Base-by-base conservation (phyloP, 2,797 vertebrate species). In the Manis crassicaudata region DNA sequence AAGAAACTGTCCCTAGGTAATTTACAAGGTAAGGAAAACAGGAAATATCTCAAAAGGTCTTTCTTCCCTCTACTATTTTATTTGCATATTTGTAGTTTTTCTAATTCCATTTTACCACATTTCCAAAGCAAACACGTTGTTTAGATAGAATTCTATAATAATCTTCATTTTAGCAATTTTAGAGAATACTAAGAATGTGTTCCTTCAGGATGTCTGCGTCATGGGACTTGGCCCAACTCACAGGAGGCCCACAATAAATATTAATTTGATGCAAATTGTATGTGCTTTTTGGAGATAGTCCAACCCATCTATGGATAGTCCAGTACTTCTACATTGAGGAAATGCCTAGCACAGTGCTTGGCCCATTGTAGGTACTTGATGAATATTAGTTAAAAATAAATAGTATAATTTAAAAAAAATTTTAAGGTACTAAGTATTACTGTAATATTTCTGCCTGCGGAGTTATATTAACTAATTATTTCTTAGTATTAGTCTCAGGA, bases 61-160 rank as follows among this genome's bases (percentile, higher is more conserved):
- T 94, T 73, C 65, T 77, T 73, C 90, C 8, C 50, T 35, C 43
- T 84, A 29, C 29, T 79, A 25, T 92, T 96, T 92, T 95, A 27
- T 88, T 77, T 90, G 20, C 18, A 87, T 73, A 54, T 95, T 93
- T 94, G 73, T 92, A 68, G 40, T 90, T 88, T 92, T 82, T 97
- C 58, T 92, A 92, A 75, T 25, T 76, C 40, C 18, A 90, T 75
- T 68, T 93, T 87, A 91, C 70, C 96, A 85, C 8, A 40, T 95
- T 96, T 92, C 23, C 13, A 82, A 90, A 88, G 72, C 95, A 93
- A 92, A 62, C 21, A 92, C 29, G 21, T 46, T 82, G 8, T 90
- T 94, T 86, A 16, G 7, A 67, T 85, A 92, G 58, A 91, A 87
- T 91, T 94, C 37, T 94, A 14, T 76, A 80, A 37, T 80, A 80